Percentiles rank a stretch among this genome's conserved stretches.
Conservation (phyloP, 2,113 vertebrate genomes). For the Desmodus rotundus region DNA sequence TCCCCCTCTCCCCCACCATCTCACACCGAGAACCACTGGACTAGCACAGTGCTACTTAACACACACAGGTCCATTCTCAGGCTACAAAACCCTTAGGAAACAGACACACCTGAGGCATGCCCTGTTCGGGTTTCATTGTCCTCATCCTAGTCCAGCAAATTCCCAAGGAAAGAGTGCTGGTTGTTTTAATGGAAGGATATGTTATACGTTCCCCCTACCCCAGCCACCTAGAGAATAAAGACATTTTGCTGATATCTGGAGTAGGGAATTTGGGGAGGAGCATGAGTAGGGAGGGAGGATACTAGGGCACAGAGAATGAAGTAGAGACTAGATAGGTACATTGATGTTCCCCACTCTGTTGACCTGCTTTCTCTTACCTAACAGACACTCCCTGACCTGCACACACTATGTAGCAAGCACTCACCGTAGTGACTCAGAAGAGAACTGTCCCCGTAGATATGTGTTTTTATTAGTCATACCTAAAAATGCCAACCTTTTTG, state of each 20-base stretch:
- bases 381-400: background rate
- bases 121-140: background rate
- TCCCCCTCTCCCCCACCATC: too few species aligned
- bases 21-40: background rate
- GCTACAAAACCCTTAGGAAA: background rate
- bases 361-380: background rate
- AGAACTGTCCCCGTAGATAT: accelerated
- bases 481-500: background rate
- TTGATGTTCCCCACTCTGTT: background rate
- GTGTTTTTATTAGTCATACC: background rate
- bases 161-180: background rate
- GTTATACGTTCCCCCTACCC: background rate
- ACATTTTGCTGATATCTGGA: background rate
- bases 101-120: accelerated
- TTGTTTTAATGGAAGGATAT: background rate
- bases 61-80: background rate
- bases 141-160: background rate
- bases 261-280: background rate
- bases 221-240: accelerated
- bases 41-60: background rate
- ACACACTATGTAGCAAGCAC: background rate
- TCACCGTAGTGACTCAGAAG: too few species aligned
- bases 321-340: background rate
- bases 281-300: background rate
- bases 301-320: background rate